Evolutionary conservation across 2,797 vertebrate genomes (phyloP).

Genomic region (Coregonus suidteri): DNA sequence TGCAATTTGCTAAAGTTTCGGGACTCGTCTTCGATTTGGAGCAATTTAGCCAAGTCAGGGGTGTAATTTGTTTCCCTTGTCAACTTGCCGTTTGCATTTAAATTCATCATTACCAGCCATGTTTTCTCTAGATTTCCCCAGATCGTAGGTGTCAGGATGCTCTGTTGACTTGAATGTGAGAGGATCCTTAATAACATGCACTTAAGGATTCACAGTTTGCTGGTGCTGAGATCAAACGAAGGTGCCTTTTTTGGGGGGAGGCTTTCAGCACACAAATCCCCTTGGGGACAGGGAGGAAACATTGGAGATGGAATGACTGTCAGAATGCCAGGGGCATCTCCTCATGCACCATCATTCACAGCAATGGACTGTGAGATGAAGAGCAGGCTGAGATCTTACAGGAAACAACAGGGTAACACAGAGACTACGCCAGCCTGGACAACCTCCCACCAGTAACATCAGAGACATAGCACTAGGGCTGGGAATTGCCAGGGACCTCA

Average conservation of each 20-base stretch:
- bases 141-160: constrained; percentile 60
- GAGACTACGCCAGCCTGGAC: no score
- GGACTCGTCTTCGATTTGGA: constrained; percentile 63
- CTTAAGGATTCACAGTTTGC: constrained; percentile 22
- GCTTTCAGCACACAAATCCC: constrained; percentile 6
- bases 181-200: constrained; percentile 33
- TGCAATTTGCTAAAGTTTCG: constrained; percentile 58
- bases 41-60: constrained; percentile 69
- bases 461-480: no score
- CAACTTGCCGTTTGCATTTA: constrained; percentile 70
- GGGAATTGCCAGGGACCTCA: no score
- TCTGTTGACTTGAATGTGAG: constrained; percentile 38
- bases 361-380: not conserved
- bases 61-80: constrained; percentile 68
- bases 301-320: not conserved
- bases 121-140: constrained; percentile 67
- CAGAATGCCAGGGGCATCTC: constrained; percentile 10
- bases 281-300: constrained; percentile 1
- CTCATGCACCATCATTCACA: constrained; percentile 8
- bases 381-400: not conserved
- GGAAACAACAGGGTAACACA: not conserved
- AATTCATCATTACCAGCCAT: constrained; percentile 69
- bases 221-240: not conserved
- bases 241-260: not conserved
- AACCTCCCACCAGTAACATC: not conserved